Conservation (phyloP, 92 coral and sea anemone species). For the Epizoanthus ramosus region DNA sequence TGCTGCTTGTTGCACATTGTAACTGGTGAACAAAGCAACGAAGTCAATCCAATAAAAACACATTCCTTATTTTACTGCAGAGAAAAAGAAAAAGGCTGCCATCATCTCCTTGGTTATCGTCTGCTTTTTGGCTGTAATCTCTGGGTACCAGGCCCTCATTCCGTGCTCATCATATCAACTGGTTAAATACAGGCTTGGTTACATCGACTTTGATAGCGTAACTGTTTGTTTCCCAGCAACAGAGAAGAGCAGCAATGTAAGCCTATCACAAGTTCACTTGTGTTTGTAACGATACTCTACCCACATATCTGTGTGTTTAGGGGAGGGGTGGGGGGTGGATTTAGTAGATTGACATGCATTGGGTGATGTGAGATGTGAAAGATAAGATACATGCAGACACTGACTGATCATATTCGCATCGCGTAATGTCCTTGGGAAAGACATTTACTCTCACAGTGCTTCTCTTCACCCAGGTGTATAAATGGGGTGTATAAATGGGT, state of each 20-base stretch:
- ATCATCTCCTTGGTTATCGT: neutral
- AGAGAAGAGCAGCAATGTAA: neutral
- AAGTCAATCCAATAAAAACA: too few relatives aligned
- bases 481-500: too few relatives aligned
- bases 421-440: too few relatives aligned
- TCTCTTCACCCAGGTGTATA: too few relatives aligned
- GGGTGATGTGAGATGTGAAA: too few relatives aligned
- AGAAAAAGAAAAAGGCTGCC: neutral
- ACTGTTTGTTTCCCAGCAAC: neutral
- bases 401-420: too few relatives aligned
- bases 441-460: too few relatives aligned
- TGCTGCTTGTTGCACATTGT: too few relatives aligned
- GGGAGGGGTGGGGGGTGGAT: too few relatives aligned
- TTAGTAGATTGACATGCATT: neutral
- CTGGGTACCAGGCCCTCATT: neutral
- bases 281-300: neutral
- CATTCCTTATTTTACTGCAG: neutral
- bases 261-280: neutral
- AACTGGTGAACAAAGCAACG: too few relatives aligned
- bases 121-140: neutral
- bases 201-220: neutral
- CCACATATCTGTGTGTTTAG: neutral
- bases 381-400: too few relatives aligned
- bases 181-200: constrained; percentile 5
- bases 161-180: constrained; percentile 7